Evolutionary conservation across 2,113 vertebrate species (phyloP), one percentile per base, ranked within the genome.

Genomic region (Scartelaos histophorus): DNA sequence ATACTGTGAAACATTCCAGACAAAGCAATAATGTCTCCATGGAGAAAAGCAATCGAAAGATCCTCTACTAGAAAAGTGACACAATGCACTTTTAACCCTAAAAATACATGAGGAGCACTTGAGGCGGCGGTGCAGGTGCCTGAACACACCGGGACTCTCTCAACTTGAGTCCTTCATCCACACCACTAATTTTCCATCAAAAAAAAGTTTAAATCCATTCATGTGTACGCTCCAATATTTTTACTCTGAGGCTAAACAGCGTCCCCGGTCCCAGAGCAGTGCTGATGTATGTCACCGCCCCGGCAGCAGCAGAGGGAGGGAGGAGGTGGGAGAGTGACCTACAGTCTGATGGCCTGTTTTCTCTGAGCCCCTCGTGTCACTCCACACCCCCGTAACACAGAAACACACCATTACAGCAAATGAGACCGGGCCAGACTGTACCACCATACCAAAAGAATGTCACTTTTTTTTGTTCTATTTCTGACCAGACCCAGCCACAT

Each of bases 331-430:
- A 6, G 78, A 82, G 85, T 87, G 82, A 89, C 90, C 87, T 78
- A 89, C 90, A 91, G 91, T 90, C 87, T 82, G 84, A 83, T 88
- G 91, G 79, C 89, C 91, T 90, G 86, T 80, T 91, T 91, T 58
- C 67, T 84, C 78, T 25, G 70, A 68, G 46, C 66, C 83, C 79
- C 69, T 82, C 5, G 38, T 79, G 74, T 70, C 66, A 35, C 66
- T 69, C 46, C 19, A 71, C 54, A 54, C 71, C 34, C 73, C 70
- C 53, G 21, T 66, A 70, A 78, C 68, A 69, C 17, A 38, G 17
- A 2, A 67, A 88, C 72, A 72, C 67, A 69, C 68, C 57, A 78
- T 87, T 76, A 82, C 45, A 78, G 69, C 60, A 73, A 80, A 85
- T 79, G 73, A 88, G 75, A 69, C 56, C 60, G 64, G 75, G 78